Evolutionary conservation across 2,797 vertebrate genomes (phyloP).

Genomic region (Loriculus beryllinus): DNA sequence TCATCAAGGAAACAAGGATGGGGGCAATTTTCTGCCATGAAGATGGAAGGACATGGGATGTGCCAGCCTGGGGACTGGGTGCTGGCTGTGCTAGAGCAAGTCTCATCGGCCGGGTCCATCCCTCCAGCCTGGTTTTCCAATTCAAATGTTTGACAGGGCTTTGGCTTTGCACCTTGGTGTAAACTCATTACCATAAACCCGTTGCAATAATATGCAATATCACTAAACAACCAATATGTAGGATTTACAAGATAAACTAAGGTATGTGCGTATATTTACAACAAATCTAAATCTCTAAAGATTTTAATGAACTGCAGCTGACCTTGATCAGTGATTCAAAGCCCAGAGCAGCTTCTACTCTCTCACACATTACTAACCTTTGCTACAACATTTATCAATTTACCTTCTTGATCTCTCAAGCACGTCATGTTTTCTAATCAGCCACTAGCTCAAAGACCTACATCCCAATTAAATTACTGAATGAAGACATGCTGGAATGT

Average conservation of each 20-base stretch:
- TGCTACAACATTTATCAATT: constrained; percentile 91
- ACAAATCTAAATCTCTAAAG: constrained; percentile 71
- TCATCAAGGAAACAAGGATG: not conserved
- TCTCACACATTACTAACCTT: constrained; percentile 81
- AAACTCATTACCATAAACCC: not conserved
- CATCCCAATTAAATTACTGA: constrained; percentile 80
- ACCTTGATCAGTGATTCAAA: constrained; percentile 85
- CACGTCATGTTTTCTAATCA: constrained; percentile 90
- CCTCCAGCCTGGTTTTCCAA: not conserved
- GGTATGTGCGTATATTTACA: constrained; percentile 61
- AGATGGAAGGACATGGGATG: rapidly evolving
- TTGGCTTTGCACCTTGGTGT: not conserved
- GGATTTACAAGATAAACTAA: constrained; percentile 59
- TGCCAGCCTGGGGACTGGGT: not conserved
- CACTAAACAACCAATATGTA: not conserved
- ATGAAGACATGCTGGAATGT: constrained; percentile 72
- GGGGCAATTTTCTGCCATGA: not conserved
- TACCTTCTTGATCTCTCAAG: constrained; percentile 95
- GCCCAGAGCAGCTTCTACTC: constrained; percentile 74
- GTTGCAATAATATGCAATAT: not conserved
- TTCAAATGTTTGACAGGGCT: not conserved
- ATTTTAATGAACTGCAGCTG: constrained; percentile 87
- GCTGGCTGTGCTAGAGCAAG: not conserved
- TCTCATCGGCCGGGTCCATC: rapidly evolving
- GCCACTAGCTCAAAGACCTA: constrained; percentile 74